phyloP scores from a whole-genome alignment of 2,797 vertebrate genomes.

The Carapus acus region DNA sequence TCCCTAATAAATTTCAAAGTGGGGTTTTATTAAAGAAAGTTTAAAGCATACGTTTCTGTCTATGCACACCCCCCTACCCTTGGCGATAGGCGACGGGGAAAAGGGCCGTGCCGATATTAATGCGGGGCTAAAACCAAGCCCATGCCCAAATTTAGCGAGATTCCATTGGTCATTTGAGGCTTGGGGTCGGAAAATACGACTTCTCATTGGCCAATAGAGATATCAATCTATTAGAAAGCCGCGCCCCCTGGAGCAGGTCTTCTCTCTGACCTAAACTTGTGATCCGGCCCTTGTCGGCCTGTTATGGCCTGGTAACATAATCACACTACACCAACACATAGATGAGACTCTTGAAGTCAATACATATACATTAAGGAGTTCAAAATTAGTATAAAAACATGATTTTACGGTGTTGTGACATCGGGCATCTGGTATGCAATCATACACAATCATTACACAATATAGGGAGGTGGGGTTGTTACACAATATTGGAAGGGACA shows the following conservation, averaged over 20 bases:
- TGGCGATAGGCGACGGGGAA: conserved; percentile 64
- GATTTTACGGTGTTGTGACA: background rate
- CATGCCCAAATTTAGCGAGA: conserved; percentile 31
- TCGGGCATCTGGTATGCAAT: background rate
- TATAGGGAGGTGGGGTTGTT: no score
- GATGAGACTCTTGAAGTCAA: background rate
- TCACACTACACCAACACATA: background rate
- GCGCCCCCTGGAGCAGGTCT: conserved; percentile 23
- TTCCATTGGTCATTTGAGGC: conserved; percentile 53
- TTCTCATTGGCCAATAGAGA: conserved; percentile 45
- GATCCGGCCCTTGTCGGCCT: background rate
- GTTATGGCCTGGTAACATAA: background rate
- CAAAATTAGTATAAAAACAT: no score
- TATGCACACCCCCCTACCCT: conserved; percentile 79
- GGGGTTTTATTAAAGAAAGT: conserved; percentile 59
- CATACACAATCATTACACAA: background rate
- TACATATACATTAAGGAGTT: no score
- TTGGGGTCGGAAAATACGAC: accelerated
- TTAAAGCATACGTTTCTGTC: conserved; percentile 68
- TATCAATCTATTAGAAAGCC: conserved; percentile 2
- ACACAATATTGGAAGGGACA: no score
- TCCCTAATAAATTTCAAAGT: conserved; percentile 52
- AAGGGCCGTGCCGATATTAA: conserved; percentile 40
- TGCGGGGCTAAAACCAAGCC: conserved; percentile 44
- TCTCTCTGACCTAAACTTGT: background rate